phyloP scores from a whole-genome alignment of 1,140 invertebrate genomes.

The Drosophila ficusphila region DNA sequence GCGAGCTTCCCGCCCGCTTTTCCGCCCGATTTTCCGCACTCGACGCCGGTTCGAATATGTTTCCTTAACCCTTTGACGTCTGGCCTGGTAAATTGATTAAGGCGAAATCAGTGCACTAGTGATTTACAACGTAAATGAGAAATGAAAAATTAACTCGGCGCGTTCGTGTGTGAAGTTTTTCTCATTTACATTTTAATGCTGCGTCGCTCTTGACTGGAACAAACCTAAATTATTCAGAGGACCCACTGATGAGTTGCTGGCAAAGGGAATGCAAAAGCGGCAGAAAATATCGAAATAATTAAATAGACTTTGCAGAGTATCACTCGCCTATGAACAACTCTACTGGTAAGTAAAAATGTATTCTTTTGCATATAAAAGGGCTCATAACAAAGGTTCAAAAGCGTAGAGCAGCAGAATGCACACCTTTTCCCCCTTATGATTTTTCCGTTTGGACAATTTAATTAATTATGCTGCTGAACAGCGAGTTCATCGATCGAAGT shows the following conservation, averaged over 20 bases:
- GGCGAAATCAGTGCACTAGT: slow-evolving; percentile 13
- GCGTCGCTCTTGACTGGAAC: not conserved
- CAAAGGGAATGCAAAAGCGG: not conserved
- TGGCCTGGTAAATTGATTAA: slow-evolving; percentile 22
- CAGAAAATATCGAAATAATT: not conserved
- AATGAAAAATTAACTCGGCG: slow-evolving; percentile 19
- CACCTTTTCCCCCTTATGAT: too few species aligned
- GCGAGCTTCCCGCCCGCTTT: slow-evolving; percentile 10
- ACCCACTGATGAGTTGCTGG: not conserved
- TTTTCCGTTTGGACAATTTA: too few species aligned
- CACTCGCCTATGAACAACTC: too few species aligned
- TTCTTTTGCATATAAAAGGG: too few species aligned
- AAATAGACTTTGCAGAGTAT: too few species aligned
- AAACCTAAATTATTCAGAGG: not conserved
- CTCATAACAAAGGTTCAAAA: too few species aligned
- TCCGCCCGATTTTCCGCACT: slow-evolving; percentile 1
- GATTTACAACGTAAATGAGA: slow-evolving; percentile 22
- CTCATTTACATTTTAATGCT: not conserved
- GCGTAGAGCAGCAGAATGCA: too few species aligned
- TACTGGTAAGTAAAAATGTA: too few species aligned
- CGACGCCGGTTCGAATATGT: slow-evolving; percentile 6
- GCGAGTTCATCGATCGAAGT: too few species aligned
- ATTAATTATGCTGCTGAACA: too few species aligned
- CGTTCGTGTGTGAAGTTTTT: not conserved
- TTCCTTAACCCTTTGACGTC: slow-evolving; percentile 12